Conservation (phyloP, 37 sponge, comb jelly and placozoan species). For the Ephydatia muelleri region DNA sequence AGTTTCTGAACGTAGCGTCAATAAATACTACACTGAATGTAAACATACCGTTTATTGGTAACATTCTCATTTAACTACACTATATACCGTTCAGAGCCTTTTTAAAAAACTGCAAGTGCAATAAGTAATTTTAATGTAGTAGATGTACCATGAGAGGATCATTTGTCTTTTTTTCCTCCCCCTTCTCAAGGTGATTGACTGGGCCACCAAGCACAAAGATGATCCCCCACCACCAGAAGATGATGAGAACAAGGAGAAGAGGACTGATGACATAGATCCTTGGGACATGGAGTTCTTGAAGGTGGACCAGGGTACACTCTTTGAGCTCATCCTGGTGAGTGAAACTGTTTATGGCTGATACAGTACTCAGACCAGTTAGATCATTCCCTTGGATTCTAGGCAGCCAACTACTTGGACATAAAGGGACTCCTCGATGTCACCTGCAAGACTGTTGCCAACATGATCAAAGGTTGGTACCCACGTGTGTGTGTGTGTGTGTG, state of each 20-base stretch:
- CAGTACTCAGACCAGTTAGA: neutral
- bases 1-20: no score
- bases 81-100: no score
- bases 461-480: constrained; percentile 84
- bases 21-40: no score
- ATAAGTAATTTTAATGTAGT: neutral
- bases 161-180: neutral
- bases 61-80: no score
- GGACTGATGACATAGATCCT: constrained; percentile 97
- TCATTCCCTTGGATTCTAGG: constrained; percentile 25
- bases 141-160: no score
- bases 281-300: constrained; percentile 99
- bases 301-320: constrained; percentile 99
- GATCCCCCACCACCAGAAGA: constrained; percentile 95
- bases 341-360: neutral
- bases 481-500: no score
- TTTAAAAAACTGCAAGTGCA: no score
- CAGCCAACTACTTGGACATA: constrained; percentile 99
- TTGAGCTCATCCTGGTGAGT: constrained; percentile 94
- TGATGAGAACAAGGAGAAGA: constrained; percentile 98
- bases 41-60: no score
- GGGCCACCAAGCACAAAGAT: constrained; percentile 89
- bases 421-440: constrained; percentile 98
- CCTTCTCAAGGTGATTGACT: constrained; percentile 74
- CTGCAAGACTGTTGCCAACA: constrained; percentile 99